Evolutionary conservation across 1,140 invertebrate genomes (phyloP).

Genomic region (Danaus melanippus): DNA sequence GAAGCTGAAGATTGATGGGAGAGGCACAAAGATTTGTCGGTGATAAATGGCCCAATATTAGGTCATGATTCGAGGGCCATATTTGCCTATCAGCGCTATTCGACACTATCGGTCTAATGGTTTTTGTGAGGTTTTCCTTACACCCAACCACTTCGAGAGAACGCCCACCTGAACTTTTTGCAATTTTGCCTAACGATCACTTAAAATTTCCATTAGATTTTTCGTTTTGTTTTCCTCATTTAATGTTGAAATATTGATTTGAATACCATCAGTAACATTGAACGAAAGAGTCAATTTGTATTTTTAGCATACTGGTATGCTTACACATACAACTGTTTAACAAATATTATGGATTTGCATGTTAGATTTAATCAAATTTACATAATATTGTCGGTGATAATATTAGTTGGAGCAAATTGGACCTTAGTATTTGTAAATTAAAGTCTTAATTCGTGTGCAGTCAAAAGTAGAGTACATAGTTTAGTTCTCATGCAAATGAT

Average conservation of each 20-base stretch:
- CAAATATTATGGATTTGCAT: constrained; percentile 34
- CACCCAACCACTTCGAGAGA: no score
- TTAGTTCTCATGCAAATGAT: constrained; percentile 61
- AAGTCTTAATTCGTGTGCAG: constrained; percentile 23
- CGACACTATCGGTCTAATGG: constrained; percentile 19
- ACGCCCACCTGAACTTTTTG: no score
- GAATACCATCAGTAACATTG: no score
- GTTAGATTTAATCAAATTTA: constrained; percentile 46
- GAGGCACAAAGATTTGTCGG: constrained; percentile 59
- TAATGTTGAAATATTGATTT: no score
- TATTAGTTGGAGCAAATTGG: constrained; percentile 22
- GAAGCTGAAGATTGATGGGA: constrained; percentile 62
- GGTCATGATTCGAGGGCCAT: constrained; percentile 58
- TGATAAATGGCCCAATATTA: constrained; percentile 68
- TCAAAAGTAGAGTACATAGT: constrained; percentile 35
- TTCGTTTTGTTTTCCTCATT: no score
- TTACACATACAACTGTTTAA: constrained; percentile 1
- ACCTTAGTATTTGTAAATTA: constrained; percentile 18
- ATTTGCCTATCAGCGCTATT: constrained; percentile 57
- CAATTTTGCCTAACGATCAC: no score
- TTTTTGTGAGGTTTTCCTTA: constrained; percentile 15
- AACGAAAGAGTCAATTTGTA: no score
- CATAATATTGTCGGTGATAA: constrained; percentile 24
- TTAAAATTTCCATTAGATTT: no score
- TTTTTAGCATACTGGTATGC: not conserved